Conservation (phyloP, 2,797 vertebrate species). For the Sus cebifrons region DNA sequence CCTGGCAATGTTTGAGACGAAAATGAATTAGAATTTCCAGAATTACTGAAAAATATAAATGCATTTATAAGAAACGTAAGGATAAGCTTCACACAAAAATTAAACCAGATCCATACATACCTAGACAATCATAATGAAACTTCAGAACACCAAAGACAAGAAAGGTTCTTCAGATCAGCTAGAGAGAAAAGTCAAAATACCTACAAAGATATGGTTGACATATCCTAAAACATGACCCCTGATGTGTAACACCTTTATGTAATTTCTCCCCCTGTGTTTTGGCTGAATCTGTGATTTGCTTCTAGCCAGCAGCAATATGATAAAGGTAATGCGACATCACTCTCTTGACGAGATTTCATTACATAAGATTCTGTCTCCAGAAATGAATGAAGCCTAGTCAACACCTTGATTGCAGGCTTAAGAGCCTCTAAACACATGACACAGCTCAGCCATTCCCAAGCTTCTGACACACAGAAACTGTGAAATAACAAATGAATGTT, state of each 20-base stretch:
- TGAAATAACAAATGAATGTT: neutral
- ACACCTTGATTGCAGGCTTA: neutral
- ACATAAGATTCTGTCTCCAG: neutral
- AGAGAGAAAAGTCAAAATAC: neutral
- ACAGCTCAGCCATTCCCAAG: neutral
- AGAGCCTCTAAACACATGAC: neutral
- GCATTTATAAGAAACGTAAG: neutral
- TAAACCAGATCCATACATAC: neutral
- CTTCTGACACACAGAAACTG: neutral
- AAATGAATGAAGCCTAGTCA: neutral
- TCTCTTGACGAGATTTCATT: neutral
- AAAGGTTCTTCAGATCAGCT: neutral
- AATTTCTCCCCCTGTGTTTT: neutral
- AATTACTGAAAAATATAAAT: conserved; percentile 10
- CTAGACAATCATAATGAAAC: neutral
- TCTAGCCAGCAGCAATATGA: neutral
- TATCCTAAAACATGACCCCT: neutral
- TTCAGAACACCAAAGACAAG: neutral
- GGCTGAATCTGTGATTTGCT: neutral
- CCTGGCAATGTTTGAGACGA: neutral
- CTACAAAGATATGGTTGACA: neutral
- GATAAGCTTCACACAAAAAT: neutral
- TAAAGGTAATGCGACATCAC: neutral
- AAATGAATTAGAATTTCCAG: conserved; percentile 18
- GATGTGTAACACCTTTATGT: neutral